Base-by-base conservation (phyloP, 1,140 invertebrate species). In the Sitobion miscanthi region DNA sequence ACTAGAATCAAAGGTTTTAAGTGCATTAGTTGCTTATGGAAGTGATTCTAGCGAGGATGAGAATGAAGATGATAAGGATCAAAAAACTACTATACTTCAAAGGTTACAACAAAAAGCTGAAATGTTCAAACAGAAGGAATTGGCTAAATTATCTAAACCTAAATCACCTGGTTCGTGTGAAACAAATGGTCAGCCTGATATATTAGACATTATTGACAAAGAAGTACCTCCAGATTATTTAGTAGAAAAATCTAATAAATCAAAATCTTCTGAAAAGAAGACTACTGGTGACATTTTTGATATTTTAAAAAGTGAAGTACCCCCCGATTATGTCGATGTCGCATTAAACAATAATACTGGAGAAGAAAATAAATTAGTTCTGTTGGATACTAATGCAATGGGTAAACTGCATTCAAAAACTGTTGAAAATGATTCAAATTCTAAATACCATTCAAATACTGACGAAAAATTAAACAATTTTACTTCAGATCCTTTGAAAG, bases 31-130 rank as follows among this genome's bases (percentile, higher is more conserved):
- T n/a, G 91, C 77, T 85, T 93, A 93, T 85, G 91, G 91, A 85
- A 93, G 91, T 86, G 91, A 93, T 93, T 85, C 91, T 57, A 93
- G 91, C n/a, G 91, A 93, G 17, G 91, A 86, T 21, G 91, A 93
- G 7, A 54, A 93, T 85, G 77, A 93, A n/a, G 82, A 57, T 57
- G 82, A 86, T 35, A 35, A 42, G 14, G 25, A 85, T 54, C 82
- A 93, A 93, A 93, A 93, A 93, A 57, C 47, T 30, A 85, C 77
- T 54, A 93, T 93, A 30, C 82, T 93, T 85, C 35, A 86, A 52
- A 93, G 91, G 30, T 93, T 93, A 23, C 91, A 93, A 83, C 82
- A 93, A 54, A 54, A 93, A n/a, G 91, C 91, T 17, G 91, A 93
- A 85, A 93, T 93, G 91, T 93, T 93, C 6, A 93, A 93, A 93